These are phyloP conservation scores for Pimpla rufipes DNA, from an alignment of 2,888 invertebrate genomes.

Conservation along the genomic window DNA sequence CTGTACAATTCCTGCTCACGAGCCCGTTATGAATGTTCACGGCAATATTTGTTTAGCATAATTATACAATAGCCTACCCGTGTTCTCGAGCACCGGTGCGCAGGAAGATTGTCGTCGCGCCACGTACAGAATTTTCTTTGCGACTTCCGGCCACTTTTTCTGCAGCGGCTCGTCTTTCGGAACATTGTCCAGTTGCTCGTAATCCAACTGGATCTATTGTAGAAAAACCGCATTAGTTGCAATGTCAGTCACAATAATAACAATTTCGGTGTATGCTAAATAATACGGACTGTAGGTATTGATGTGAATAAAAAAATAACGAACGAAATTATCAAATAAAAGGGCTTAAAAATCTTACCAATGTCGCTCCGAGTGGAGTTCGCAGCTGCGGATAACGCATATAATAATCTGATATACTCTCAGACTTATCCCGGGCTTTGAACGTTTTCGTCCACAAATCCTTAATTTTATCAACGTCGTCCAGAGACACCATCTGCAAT, in stretches of 20 bases:
- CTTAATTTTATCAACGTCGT: slow-evolving; percentile 41
- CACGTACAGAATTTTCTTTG: slow-evolving; percentile 21
- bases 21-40: too few species aligned
- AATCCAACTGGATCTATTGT: too few species aligned
- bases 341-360: background rate
- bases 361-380: background rate
- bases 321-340: too few species aligned
- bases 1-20: too few species aligned
- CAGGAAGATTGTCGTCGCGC: slow-evolving; percentile 2
- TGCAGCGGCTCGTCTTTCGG: too few species aligned
- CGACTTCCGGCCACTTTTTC: slow-evolving; percentile 4
- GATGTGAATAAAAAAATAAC: too few species aligned
- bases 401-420: slow-evolving; percentile 14
- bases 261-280: too few species aligned
- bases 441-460: too few species aligned
- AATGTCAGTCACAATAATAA: too few species aligned
- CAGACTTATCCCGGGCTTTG: background rate
- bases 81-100: background rate
- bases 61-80: background rate
- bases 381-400: background rate
- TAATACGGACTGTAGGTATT: too few species aligned
- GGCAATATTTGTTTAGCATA: slow-evolving; percentile 4
- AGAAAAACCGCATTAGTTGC: too few species aligned
- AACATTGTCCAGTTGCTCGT: background rate
- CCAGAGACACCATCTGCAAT: slow-evolving; percentile 16